Evolutionary conservation across 2,113 vertebrate species (phyloP).

Genomic region (Ornithorhynchus anatinus): DNA sequence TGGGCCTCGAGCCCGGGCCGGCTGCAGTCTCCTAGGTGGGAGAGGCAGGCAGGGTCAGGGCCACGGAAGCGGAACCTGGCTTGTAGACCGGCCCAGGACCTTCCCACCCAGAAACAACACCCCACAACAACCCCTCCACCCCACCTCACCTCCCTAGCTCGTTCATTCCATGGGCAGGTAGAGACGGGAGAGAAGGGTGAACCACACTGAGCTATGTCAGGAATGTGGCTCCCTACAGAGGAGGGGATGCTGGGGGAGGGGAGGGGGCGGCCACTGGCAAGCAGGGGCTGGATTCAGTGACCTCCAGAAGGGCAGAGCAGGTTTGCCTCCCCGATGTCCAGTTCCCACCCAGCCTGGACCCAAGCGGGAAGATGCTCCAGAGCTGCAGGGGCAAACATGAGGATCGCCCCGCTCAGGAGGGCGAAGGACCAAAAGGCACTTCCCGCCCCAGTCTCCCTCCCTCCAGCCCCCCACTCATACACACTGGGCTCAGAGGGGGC

Average conservation of each 20-base stretch:
- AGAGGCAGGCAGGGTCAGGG: background rate
- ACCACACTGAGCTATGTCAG: slow-evolving; percentile 28
- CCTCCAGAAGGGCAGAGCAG: background rate
- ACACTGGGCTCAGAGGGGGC: too few relatives aligned
- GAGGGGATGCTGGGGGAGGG: background rate
- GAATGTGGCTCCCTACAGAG: slow-evolving; percentile 23
- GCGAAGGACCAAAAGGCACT: background rate
- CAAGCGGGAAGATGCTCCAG: background rate
- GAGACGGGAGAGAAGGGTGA: background rate
- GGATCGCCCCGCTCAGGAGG: background rate
- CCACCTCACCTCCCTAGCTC: background rate
- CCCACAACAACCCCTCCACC: background rate
- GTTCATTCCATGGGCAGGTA: background rate
- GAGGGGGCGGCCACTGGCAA: background rate
- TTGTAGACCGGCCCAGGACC: background rate
- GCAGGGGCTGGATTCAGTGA: too few relatives aligned
- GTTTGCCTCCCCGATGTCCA: background rate
- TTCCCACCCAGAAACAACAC: background rate
- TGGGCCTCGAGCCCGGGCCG: background rate
- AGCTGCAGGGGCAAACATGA: background rate
- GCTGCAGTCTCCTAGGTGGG: background rate
- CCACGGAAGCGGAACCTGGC: background rate
- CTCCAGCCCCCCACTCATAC: too few relatives aligned
- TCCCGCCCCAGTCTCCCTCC: too few relatives aligned
- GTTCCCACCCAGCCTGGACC: background rate